Base-by-base conservation (phyloP, 1,140 invertebrate genomes). In the Brachionus manjavacas region DNA sequence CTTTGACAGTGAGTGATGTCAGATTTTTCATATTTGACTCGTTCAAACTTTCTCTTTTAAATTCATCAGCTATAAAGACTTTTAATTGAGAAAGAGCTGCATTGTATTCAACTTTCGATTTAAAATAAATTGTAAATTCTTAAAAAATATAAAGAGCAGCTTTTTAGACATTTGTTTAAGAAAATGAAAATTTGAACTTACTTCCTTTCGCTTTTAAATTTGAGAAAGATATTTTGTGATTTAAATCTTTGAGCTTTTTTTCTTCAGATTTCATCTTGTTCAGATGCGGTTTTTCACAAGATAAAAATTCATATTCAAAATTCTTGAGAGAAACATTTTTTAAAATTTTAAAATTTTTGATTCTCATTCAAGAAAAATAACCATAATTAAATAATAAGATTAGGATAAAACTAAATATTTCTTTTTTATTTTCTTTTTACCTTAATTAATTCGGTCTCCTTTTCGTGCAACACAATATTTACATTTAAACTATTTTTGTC, bases 381-480 rank as follows among this genome's bases (percentile, higher is more conserved):
- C n/a, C n/a, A n/a, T n/a, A n/a, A n/a, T n/a, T n/a, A n/a, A n/a
- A n/a, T n/a, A n/a, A n/a, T n/a, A n/a, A n/a, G n/a, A n/a, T n/a
- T n/a, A n/a, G n/a, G n/a, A n/a, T n/a, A n/a, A 7, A 35, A 31
- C 14, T 35, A 12, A 72, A 23, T 12, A 43, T 0, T 20, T 4
- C 20, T 43, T 12, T 43, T 74, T 74, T 41, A 16, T 16, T 6
- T 39, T 12, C 0, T 7, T 41, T 35, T 39, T 74, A 76, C 72
- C n/a, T 76, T 46, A 25, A 49, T 49, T 9, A 76, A 25, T 49
- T 49, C 41, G 12, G n/a, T 46, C 14, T 76, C 72, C 25, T 49
- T 76, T 6, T 76, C 43, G n/a, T 76, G 46, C 12, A 76, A 23
- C n/a, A 76, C 72, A 31, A 76, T 49, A 49, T 76, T 76, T 11